Conservation (phyloP, 53 echinoderm and acorn worm species). For the Antedon mediterranea region DNA sequence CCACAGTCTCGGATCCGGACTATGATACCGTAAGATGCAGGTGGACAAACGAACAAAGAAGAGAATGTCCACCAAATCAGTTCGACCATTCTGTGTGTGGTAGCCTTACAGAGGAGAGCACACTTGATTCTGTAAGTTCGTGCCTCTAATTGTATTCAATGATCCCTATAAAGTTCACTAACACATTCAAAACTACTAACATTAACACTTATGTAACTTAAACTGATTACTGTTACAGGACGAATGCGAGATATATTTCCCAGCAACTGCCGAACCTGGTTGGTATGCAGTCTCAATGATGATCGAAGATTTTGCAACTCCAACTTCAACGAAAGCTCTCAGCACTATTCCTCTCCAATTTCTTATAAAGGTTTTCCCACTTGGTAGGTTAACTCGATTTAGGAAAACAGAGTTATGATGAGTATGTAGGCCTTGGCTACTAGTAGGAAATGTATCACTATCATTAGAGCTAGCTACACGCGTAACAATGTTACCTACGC, state of each 20-base stretch:
- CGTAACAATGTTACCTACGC: too few species aligned
- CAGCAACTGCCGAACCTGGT: not conserved
- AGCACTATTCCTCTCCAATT: not conserved
- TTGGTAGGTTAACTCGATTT: not conserved
- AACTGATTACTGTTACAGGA: not conserved
- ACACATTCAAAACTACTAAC: too few species aligned
- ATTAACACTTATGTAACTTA: too few species aligned
- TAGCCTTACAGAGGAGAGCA: not conserved
- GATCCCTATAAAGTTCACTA: too few species aligned
- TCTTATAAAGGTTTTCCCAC: not conserved
- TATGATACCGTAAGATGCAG: not conserved
- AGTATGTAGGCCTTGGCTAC: too few species aligned
- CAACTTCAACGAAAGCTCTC: not conserved
- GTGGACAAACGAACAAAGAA: not conserved
- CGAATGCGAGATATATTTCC: not conserved
- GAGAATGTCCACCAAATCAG: not conserved
- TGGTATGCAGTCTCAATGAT: not conserved
- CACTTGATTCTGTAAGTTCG: not conserved
- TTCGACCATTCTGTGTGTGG: not conserved
- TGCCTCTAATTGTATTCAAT: not conserved
- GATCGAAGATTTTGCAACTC: not conserved
- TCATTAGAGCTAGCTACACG: too few species aligned
- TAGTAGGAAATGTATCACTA: too few species aligned
- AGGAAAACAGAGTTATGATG: too few species aligned
- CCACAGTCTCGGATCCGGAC: not conserved